Evolutionary conservation across 2,113 vertebrate species (phyloP).

Genomic region (Strix aluco): DNA sequence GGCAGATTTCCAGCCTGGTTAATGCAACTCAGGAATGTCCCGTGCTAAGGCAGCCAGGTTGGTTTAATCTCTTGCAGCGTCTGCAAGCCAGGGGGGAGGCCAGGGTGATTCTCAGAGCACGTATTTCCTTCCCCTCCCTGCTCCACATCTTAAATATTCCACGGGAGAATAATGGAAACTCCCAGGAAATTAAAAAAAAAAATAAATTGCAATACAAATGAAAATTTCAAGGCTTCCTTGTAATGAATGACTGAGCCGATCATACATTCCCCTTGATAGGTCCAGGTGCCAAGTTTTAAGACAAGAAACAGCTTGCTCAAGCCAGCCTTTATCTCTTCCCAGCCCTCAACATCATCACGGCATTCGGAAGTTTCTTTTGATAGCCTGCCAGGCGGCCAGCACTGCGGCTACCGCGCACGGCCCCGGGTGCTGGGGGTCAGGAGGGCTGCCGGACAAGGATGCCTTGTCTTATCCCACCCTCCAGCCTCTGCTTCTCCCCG

Average conservation of each 20-base stretch:
- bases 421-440: neutral
- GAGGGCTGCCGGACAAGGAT: neutral
- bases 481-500: neutral
- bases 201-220: neutral
- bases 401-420: neutral
- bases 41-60: neutral
- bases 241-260: neutral
- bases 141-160: neutral
- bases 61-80: neutral
- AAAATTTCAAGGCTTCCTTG: neutral
- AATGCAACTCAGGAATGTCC: constrained; percentile 39
- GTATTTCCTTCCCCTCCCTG: neutral
- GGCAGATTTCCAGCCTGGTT: constrained; percentile 20
- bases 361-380: constrained; percentile 41
- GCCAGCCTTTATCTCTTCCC: constrained; percentile 17
- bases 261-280: neutral
- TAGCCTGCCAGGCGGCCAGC: neutral
- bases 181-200: neutral
- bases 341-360: neutral
- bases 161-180: neutral
- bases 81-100: neutral
- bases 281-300: constrained; percentile 45
- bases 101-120: neutral
- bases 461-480: constrained; percentile 23
- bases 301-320: constrained; percentile 33